These are phyloP conservation scores for Osmerus mordax DNA, from an alignment of 2,113 vertebrate species.

Conservation along the genomic window DNA sequence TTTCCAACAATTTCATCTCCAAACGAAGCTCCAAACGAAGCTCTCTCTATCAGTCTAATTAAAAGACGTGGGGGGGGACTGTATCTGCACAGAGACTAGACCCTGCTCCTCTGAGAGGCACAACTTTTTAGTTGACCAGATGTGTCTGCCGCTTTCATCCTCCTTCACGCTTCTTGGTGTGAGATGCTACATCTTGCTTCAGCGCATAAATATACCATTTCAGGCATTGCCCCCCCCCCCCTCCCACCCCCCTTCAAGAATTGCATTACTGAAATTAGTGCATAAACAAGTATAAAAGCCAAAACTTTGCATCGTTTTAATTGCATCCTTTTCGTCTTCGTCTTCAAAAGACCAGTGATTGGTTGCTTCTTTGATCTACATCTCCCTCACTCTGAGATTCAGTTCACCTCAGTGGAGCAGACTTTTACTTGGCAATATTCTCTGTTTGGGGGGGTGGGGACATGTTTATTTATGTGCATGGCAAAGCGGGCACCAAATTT, in stretches of 20 bases:
- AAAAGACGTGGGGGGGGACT: constrained; percentile 7
- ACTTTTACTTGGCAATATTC: not conserved
- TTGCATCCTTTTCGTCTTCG: constrained; percentile 13
- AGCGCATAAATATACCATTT: constrained; percentile 3
- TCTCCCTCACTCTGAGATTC: constrained; percentile 12
- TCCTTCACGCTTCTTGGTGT: not conserved
- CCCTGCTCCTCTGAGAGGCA: constrained; percentile 11
- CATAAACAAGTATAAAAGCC: constrained; percentile 25
- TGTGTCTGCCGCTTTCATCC: constrained; percentile 30
- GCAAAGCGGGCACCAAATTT: not conserved
- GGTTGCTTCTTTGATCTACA: constrained; percentile 32
- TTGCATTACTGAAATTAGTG: constrained; percentile 13
- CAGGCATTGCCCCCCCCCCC: not conserved
- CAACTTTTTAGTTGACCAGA: constrained; percentile 20
- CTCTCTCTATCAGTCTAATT: constrained; percentile 18
- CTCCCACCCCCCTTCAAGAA: not conserved
- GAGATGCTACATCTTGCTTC: not conserved
- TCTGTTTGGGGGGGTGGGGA: not conserved
- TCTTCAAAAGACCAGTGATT: constrained; percentile 17
- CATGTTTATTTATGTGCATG: constrained; percentile 15
- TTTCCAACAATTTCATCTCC: constrained; percentile 17
- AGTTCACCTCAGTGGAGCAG: constrained; percentile 3
- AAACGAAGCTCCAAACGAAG: constrained; percentile 4
- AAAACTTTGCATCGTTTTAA: constrained; percentile 10
- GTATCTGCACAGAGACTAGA: not conserved